Evolutionary conservation across 2,888 invertebrate genomes (phyloP).

Genomic region (Lissocephala sabroskyi): DNA sequence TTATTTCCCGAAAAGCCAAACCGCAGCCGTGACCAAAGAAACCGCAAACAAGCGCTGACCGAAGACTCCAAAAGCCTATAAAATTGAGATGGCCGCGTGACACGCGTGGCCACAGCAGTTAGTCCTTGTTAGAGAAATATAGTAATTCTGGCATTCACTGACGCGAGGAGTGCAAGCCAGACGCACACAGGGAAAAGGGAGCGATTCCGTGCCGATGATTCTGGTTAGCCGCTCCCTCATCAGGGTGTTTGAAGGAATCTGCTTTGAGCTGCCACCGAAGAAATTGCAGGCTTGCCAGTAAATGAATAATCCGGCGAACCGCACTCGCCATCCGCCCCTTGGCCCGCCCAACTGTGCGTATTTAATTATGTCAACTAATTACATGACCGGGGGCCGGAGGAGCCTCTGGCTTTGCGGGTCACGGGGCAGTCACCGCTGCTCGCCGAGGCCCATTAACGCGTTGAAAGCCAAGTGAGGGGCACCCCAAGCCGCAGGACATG

Average conservation of each 20-base stretch:
- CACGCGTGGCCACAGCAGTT: too few species aligned
- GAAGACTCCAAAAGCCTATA: neutral
- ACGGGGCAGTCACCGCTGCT: conserved; percentile 10
- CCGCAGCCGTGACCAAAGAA: neutral
- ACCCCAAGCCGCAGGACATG: conserved; percentile 29
- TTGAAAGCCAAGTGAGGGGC: conserved; percentile 61
- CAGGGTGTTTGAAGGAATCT: too few species aligned
- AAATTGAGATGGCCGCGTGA: too few species aligned
- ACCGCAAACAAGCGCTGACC: neutral
- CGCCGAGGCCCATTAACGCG: conserved; percentile 64
- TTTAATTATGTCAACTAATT: conserved; percentile 26
- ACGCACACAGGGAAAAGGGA: too few species aligned
- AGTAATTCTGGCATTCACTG: too few species aligned
- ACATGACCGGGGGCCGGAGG: conserved; percentile 12
- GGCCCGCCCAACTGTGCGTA: too few species aligned
- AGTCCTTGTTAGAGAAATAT: too few species aligned
- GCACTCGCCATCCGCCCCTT: too few species aligned
- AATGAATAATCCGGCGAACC: neutral
- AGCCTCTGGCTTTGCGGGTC: neutral
- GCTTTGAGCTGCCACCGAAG: too few species aligned
- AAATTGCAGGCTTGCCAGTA: neutral
- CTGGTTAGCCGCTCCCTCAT: too few species aligned
- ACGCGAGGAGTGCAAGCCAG: too few species aligned
- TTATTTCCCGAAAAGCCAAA: neutral
- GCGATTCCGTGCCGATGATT: too few species aligned